phyloP scores from a whole-genome alignment of 2,888 invertebrate species.

The Serrognathus titanus region DNA sequence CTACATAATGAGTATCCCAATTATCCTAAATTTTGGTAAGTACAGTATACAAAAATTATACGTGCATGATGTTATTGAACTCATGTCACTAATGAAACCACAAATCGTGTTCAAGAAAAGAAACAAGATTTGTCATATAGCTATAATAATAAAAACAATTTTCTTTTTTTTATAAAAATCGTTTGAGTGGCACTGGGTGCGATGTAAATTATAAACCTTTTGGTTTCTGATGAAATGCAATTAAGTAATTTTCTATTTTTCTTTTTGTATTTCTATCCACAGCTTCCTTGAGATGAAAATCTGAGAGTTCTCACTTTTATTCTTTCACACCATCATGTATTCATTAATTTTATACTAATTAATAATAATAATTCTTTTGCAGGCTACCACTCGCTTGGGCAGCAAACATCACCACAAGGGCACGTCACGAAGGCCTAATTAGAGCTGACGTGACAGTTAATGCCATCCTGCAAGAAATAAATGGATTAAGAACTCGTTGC shows the following conservation, averaged over 20 bases:
- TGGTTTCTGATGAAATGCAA: background rate
- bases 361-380: slow-evolving; percentile 7
- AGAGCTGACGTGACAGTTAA: slow-evolving; percentile 85
- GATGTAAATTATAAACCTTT: too few species aligned
- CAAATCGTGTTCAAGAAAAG: too few species aligned
- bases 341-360: background rate
- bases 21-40: slow-evolving; percentile 81
- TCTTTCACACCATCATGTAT: slow-evolving; percentile 4
- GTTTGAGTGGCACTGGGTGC: too few species aligned
- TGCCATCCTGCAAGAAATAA: slow-evolving; percentile 79
- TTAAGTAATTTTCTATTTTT: too few species aligned
- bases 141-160: too few species aligned
- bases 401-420: slow-evolving; percentile 78
- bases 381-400: slow-evolving; percentile 86
- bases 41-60: background rate
- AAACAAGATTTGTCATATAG: too few species aligned
- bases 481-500: slow-evolving; percentile 74
- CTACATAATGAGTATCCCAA: slow-evolving; percentile 76
- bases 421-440: slow-evolving; percentile 81
- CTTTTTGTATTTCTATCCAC: too few species aligned
- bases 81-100: too few species aligned
- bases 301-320: too few species aligned
- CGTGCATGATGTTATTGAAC: background rate
- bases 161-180: too few species aligned
- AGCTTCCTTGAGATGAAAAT: too few species aligned